Evolutionary conservation across 2,113 vertebrate genomes (phyloP).

Genomic region (Pelecanus crispus): DNA sequence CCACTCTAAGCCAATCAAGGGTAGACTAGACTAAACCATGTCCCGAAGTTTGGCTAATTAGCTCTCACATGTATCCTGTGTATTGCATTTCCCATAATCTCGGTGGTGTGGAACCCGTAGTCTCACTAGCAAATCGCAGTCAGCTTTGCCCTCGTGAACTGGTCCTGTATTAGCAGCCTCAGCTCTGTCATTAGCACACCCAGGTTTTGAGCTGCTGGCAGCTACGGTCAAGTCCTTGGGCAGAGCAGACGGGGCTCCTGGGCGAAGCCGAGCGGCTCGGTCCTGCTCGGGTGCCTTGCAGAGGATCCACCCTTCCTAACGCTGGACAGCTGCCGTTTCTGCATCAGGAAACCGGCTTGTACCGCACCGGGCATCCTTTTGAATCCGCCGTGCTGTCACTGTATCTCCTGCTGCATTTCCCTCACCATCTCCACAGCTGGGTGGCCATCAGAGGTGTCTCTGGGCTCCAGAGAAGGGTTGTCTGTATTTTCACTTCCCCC

Average conservation of each 20-base stretch:
- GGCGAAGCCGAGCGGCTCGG: not conserved
- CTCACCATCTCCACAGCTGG: not conserved
- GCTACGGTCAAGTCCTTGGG: not conserved
- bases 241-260: not conserved
- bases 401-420: not conserved
- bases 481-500: not conserved
- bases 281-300: not conserved
- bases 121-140: not conserved
- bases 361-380: not conserved
- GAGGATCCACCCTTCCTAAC: not conserved
- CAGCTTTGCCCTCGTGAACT: not conserved
- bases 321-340: not conserved
- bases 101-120: not conserved
- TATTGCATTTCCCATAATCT: not conserved
- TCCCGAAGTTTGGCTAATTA: not conserved
- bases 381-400: not conserved
- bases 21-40: too few species aligned
- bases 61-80: fast-evolving
- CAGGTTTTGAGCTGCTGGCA: not conserved
- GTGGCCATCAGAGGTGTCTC: not conserved
- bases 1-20: too few species aligned
- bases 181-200: not conserved
- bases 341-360: not conserved
- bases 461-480: not conserved
- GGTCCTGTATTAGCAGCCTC: not conserved